Percentiles rank a stretch among this genome's conserved stretches.
These are phyloP conservation scores for Holothuria scabra DNA, from an alignment of 53 echinoderm and acorn worm genomes.

Conservation along the genomic window DNA sequence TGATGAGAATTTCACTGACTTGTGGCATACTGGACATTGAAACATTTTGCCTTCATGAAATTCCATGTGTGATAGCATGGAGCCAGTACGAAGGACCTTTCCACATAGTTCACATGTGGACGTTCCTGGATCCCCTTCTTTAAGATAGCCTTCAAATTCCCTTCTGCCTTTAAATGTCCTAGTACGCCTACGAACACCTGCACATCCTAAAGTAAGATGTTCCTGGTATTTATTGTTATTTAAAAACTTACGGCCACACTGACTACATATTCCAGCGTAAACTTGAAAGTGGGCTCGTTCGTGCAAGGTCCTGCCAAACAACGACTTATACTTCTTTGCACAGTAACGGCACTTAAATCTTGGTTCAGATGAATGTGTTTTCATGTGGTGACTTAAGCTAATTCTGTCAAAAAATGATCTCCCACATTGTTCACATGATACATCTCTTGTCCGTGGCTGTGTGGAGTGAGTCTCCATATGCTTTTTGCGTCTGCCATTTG, in stretches of 20 bases:
- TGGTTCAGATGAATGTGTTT: background rate
- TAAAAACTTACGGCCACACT: constrained; percentile 6
- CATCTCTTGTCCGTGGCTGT: background rate
- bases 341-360: constrained; percentile 19
- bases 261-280: background rate
- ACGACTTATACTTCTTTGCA: constrained; percentile 6
- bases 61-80: no score
- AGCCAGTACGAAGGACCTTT: no score
- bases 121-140: no score
- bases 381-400: constrained; percentile 9
- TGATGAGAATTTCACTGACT: no score
- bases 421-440: constrained; percentile 14
- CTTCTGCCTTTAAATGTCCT: no score
- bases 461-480: constrained; percentile 5
- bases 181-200: no score
- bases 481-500: background rate
- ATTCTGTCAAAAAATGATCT: background rate
- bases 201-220: no score
- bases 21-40: no score
- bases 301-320: constrained; percentile 35
- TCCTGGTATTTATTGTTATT: no score
- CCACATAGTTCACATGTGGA: no score
- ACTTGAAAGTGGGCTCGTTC: constrained; percentile 28
- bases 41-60: no score
- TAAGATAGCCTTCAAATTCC: no score